Percentiles rank a stretch among this genome's conserved stretches.
Evolutionary conservation across 2,888 invertebrate species (phyloP).

Genomic region (Balanococcus diminutus): DNA sequence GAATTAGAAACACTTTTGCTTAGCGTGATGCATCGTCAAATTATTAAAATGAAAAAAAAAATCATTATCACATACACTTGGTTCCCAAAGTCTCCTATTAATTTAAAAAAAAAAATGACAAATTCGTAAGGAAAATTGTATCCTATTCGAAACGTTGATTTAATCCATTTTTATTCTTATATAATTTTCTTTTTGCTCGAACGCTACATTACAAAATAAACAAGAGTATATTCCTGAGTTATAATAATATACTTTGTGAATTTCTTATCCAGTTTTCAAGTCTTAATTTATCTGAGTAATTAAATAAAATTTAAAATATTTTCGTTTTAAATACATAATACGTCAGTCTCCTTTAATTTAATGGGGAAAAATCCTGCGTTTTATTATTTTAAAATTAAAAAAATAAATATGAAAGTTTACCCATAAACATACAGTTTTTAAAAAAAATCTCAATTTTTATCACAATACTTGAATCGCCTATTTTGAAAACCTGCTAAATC

Average conservation of each 20-base stretch:
- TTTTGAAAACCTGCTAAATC: too few relatives aligned
- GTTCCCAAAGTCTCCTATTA: constrained; percentile 20
- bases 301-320: background rate
- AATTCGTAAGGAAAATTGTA: background rate
- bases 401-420: background rate
- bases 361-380: background rate
- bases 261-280: background rate
- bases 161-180: background rate
- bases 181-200: background rate
- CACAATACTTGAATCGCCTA: too few relatives aligned
- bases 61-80: constrained; percentile 34
- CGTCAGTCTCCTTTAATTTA: background rate
- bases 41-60: constrained; percentile 2
- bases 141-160: background rate
- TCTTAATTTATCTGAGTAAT: background rate
- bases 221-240: background rate
- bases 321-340: background rate
- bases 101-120: constrained; percentile 32
- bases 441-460: background rate
- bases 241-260: background rate
- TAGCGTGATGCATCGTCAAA: constrained; percentile 10
- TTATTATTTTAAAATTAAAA: background rate
- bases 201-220: background rate
- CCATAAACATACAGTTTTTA: background rate
- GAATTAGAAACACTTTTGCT: constrained; percentile 7